Base-by-base conservation (phyloP, 2,888 invertebrate species). In the Chaetoderma sp. region DNA sequence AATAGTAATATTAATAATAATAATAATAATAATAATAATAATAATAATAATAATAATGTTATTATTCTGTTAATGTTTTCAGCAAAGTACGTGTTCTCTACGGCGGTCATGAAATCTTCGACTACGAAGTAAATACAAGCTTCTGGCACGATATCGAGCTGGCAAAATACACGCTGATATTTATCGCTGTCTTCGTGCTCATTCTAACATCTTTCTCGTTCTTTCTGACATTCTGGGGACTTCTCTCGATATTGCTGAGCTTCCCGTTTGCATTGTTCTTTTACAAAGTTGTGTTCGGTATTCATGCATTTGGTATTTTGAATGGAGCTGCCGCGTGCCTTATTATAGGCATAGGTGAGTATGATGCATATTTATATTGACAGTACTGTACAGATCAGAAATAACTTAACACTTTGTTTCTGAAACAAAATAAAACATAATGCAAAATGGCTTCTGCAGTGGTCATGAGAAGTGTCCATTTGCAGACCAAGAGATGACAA, bases 251-350 rank as follows among this genome's bases (percentile, higher is more conserved):
- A 49, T 47, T 77, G 5, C 70, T 82, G 42, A 79, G 81, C 68
- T 81, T 83, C 54, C 82, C 82, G 2, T 69, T 83, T 10, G 79
- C 83, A 1, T 69, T 83, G 49, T 83, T 80, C 72, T 79, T 81
- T 74, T 83, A 83, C 67, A 71, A 78, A 13, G 74, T 76, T 30
- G 79, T 78, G 32, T 82, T 80, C 67, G 69, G 73, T 25, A 74
- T 82, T 28, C 64, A 74, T 10, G 76, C 76, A 1, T 70, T 83
- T 10, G 83, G 83, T 5, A 82, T 83, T 18, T 74, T 83, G 18
- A 83, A 82, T 69, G 83, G 83, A 30, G 83, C 81, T 16, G 82
- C 83, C 23, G 82, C 81, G 1, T 83, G 83, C 72, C 78, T 83
- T 30, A 81, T 83, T 42, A 79, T 83, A 65, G 83, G 83, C n/a